Base-by-base conservation (phyloP, 2,797 vertebrate species). In the Coregonus ussuriensis region DNA sequence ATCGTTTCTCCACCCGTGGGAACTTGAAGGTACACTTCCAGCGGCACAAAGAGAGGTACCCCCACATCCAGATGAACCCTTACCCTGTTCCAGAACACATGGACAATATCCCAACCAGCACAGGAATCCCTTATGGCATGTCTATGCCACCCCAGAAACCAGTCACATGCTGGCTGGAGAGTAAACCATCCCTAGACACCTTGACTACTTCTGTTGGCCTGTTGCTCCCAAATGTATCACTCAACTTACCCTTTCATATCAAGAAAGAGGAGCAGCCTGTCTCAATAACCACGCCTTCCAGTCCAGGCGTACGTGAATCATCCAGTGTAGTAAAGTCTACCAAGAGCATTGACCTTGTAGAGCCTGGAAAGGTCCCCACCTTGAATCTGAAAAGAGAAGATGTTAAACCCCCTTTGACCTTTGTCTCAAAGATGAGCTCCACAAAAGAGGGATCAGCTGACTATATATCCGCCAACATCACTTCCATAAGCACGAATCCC, bases 1-100 rank as follows among this genome's bases (percentile, higher is more conserved):
- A 96, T 90, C 85, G 95, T 74, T 96, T 96, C 92, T 96, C 95
- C 84, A 96, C 95, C 2, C 95, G 95, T 82, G 94, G 95, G 72
- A 96, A 96, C 86, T 91, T 96, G 37, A 96, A 96, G 74, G 95
- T 96, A 74, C 95, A 96, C 88, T 96, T 96, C 79, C 95, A 96
- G 80, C 94, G 94, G 77, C 95, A 96, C 86, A 95, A 94, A 88
- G 95, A 96, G 77, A 95, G 95, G 79, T 95, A 96, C 71, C 95
- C 95, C 70, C 94, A 95, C 29, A 95, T 96, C 88, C 94, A 96
- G 74, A 96, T 96, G 94, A 96, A 96, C 84, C 95, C 95, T 0
- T 95, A 96, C 69, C 95, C 94, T 0, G 94, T 96, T 86, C 95
- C 95, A 21, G 94, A 96, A 82, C 95, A 95, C 79, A 87, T 95